A percentile compares a stretch with the other conserved stretches of the same genome.
Evolutionary conservation across 2,113 vertebrate genomes (phyloP).

Genomic region (Notechis scutatus): DNA sequence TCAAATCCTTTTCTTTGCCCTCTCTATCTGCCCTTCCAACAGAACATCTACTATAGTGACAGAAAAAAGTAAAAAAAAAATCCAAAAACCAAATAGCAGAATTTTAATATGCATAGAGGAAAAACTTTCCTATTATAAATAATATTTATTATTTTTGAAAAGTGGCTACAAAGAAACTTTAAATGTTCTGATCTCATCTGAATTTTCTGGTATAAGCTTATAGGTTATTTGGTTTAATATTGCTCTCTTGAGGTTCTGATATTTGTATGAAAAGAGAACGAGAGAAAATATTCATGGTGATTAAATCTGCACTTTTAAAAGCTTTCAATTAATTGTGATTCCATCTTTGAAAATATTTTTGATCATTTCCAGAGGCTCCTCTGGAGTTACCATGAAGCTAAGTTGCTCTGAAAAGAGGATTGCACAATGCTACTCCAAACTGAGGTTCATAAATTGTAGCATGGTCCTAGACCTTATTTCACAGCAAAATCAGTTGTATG

Average conservation of each 20-base stretch:
- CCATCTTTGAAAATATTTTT: not conserved
- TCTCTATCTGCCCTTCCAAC: not conserved
- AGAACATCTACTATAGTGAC: not conserved
- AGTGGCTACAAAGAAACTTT: constrained; percentile 30
- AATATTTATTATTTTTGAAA: constrained; percentile 25
- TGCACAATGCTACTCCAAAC: not conserved
- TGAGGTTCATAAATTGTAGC: not conserved
- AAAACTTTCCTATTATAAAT: constrained; percentile 43
- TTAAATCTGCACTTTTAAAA: not conserved
- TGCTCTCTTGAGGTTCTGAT: not conserved
- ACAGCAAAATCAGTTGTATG: not conserved
- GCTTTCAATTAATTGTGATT: not conserved
- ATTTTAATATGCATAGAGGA: constrained; percentile 39
- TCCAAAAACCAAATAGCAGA: not conserved
- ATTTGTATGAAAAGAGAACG: not conserved
- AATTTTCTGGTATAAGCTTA: not conserved
- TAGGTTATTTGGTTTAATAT: not conserved
- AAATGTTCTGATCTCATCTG: constrained; percentile 27
- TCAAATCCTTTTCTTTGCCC: not conserved
- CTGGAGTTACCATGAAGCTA: not conserved
- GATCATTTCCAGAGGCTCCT: not conserved
- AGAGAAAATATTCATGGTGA: not conserved
- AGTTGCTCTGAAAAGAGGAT: not conserved
- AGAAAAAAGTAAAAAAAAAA: not conserved
- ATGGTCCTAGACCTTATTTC: not conserved